These are phyloP conservation scores for Colinus virginianus DNA, from an alignment of 2,113 vertebrate species.

Conservation along the genomic window DNA sequence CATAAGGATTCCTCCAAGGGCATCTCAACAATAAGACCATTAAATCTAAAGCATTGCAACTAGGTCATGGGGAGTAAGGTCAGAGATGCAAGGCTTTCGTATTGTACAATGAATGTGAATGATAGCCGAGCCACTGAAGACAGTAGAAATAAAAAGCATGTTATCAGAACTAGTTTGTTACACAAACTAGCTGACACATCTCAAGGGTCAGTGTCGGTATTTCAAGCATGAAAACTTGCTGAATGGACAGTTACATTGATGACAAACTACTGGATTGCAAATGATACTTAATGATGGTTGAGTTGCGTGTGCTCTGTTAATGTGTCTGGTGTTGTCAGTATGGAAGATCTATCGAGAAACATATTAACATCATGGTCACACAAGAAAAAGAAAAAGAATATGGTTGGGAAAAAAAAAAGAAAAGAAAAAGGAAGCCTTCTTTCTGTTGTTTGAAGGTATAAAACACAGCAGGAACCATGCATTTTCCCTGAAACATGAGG, in stretches of 20 bases:
- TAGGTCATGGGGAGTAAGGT: conserved; percentile 38
- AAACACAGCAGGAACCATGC: background rate
- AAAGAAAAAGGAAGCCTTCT: background rate
- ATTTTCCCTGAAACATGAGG: background rate
- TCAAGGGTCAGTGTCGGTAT: conserved; percentile 15
- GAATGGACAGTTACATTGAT: conserved; percentile 18
- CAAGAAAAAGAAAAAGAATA: background rate
- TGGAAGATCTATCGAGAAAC: background rate
- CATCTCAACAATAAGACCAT: conserved; percentile 46
- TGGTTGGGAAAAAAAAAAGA: background rate
- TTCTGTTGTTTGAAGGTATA: background rate
- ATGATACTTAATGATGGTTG: conserved; percentile 25
- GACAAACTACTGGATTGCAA: conserved; percentile 21
- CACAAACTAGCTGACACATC: conserved; percentile 46
- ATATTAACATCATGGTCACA: background rate
- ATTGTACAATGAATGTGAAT: conserved; percentile 24
- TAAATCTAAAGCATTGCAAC: conserved; percentile 45
- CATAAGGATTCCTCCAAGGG: conserved; percentile 26
- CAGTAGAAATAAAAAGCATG: background rate
- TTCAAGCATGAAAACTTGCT: conserved; percentile 57
- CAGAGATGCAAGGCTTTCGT: conserved; percentile 30
- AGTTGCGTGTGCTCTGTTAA: background rate
- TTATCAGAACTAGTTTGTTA: conserved; percentile 55
- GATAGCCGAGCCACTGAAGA: background rate
- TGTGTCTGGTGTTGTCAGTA: background rate